Evolutionary conservation across 1,140 invertebrate species (phyloP), one percentile per base, ranked within the genome.

Genomic region (Lamellibrachia luymesi): DNA sequence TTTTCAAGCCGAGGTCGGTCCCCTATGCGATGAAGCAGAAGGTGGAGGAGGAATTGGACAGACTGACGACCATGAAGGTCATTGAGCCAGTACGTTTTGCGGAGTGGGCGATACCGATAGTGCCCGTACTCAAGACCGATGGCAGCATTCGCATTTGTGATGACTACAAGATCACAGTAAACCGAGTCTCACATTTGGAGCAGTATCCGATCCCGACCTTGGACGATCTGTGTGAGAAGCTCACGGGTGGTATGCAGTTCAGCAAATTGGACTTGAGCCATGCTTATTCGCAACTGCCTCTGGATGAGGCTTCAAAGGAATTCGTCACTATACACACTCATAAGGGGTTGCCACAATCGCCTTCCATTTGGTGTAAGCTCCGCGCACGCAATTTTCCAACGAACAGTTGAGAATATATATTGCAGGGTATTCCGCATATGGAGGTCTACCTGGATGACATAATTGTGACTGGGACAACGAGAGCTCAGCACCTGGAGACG

Each of bases 351-450:
- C n/a, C n/a, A n/a, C n/a, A 93, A 92, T 25, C 51, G 52, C 50
- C 22, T 93, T 25, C 49, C 91, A 25, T 92, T 97, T 95, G 97
- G 96, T 10, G 95, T 97, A 22, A 96, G 96, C 93, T 95, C 95
- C 8, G 96, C 96, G 1, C 96, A 96, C 25, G 93, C 94, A 17
- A 95, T 96, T 92, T 97, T 97, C 93, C 95, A 97, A 93, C 50
- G 95, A 93, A 94, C 96, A 51, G 96, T 97, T 49, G 95, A 96
- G 90, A 91, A n/a, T n/a, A 94, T 93, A 51, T 95, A 4, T 93
- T 97, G 50, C 90, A 91, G 50, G 50, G 90, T 4, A 27, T 91
- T 25, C 90, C 90, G 50, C 90, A 38, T 91, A n/a, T 91, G 17
- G 38, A 0, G 17, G 90, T 91, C 13, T 91, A 91, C 17, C n/a